Evolutionary conservation across 2,888 invertebrate species (phyloP).

Genomic region (Drosophila koepferae): DNA sequence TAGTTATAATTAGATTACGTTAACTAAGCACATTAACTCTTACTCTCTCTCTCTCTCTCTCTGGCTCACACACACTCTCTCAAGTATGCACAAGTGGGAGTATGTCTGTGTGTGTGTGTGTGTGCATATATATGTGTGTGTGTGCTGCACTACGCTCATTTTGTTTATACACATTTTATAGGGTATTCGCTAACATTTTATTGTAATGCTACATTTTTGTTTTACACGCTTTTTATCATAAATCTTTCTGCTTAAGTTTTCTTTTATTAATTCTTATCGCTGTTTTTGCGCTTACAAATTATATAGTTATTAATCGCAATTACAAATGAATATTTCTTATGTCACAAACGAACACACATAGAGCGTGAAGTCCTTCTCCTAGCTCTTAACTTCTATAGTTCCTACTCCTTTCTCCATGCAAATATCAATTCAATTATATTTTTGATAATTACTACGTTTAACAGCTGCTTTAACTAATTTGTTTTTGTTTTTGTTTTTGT

Average conservation of each 20-base stretch:
- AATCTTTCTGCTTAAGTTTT: slow-evolving; percentile 5
- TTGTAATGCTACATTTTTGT: slow-evolving; percentile 48
- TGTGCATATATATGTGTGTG: slow-evolving; percentile 25
- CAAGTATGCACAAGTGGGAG: background rate
- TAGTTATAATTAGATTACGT: slow-evolving; percentile 54
- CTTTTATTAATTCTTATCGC: slow-evolving; percentile 15
- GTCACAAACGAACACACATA: slow-evolving; percentile 14
- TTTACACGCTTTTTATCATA: slow-evolving; percentile 8
- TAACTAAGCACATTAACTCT: slow-evolving; percentile 67
- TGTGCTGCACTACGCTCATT: slow-evolving; percentile 64
- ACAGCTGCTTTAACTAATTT: slow-evolving; percentile 16
- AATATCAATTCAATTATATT: slow-evolving; percentile 39
- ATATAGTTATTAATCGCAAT: slow-evolving; percentile 27
- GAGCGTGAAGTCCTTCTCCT: slow-evolving; percentile 41
- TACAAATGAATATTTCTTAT: slow-evolving; percentile 16
- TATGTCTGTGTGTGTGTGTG: background rate
- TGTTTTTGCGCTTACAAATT: slow-evolving; percentile 33
- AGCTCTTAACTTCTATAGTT: background rate
- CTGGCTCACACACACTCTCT: background rate
- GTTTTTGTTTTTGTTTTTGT: background rate
- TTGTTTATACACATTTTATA: slow-evolving; percentile 67
- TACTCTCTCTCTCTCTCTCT: background rate
- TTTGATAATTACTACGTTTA: slow-evolving; percentile 39
- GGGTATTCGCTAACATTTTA: slow-evolving; percentile 57
- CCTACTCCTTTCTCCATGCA: slow-evolving; percentile 22